Percentiles rank a stretch among this genome's conserved stretches.
Evolutionary conservation across 2,888 invertebrate genomes (phyloP).

Genomic region (Terebella lapidaria): DNA sequence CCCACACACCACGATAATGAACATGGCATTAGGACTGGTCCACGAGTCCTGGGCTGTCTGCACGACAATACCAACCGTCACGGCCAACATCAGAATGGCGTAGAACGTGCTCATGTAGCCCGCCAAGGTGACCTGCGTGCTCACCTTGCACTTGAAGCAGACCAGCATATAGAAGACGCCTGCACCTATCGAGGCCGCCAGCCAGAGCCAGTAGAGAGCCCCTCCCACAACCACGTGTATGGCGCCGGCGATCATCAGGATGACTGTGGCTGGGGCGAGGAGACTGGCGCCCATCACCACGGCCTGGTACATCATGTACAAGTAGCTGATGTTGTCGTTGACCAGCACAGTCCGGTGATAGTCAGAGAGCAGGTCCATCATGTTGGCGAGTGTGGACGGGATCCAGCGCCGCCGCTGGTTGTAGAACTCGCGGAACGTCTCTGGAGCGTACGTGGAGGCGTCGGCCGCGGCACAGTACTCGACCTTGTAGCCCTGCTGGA

Average conservation of each 20-base stretch:
- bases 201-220: constrained; percentile 32
- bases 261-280: constrained; percentile 42
- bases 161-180: constrained; percentile 34
- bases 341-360: constrained; percentile 33
- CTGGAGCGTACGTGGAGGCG: constrained; percentile 95
- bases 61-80: constrained; percentile 75
- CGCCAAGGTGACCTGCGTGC: constrained; percentile 37
- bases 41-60: constrained; percentile 57
- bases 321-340: constrained; percentile 38
- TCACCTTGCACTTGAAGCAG: constrained; percentile 35
- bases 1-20: constrained; percentile 33
- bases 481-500: constrained; percentile 51
- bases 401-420: constrained; percentile 98
- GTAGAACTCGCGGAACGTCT: constrained; percentile 68
- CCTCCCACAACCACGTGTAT: constrained; percentile 35
- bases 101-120: constrained; percentile 68
- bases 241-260: constrained; percentile 49
- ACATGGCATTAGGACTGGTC: constrained; percentile 43
- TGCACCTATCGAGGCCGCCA: constrained; percentile 32
- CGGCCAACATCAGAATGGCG: constrained; percentile 49
- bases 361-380: constrained; percentile 73
- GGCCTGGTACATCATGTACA: constrained; percentile 39
- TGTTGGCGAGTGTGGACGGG: constrained; percentile 96
- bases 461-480: constrained; percentile 98
- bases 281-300: constrained; percentile 34